These are phyloP conservation scores for Bradynema listronoti DNA, from an alignment of 1,140 invertebrate genomes.

Conservation along the genomic window DNA sequence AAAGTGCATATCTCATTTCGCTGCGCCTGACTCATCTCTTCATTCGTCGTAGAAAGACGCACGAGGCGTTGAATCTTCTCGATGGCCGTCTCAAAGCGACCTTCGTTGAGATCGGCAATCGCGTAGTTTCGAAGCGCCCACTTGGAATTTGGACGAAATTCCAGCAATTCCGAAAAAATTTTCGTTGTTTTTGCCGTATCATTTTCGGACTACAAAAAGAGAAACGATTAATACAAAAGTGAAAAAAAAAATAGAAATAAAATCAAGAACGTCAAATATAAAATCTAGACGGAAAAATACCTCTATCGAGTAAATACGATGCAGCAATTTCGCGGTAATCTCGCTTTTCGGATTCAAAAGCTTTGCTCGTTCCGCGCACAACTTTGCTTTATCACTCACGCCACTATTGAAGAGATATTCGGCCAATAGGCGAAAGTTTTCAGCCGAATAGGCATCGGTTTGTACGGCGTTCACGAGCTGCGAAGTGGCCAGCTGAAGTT, in stretches of 20 bases:
- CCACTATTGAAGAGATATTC: conserved; percentile 20
- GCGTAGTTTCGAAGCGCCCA: conserved; percentile 36
- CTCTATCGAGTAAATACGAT: conserved; percentile 8
- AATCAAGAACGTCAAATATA: not conserved
- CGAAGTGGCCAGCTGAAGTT: conserved; percentile 23
- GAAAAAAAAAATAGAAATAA: not conserved
- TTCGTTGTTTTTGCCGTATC: too few relatives aligned
- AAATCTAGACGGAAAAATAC: not conserved
- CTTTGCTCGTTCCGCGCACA: conserved; percentile 24
- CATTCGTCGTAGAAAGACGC: conserved; percentile 18
- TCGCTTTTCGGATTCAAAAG: conserved; percentile 19
- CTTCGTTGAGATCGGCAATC: conserved; percentile 25
- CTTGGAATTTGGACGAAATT: conserved; percentile 17
- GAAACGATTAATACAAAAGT: too few relatives aligned
- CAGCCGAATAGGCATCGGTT: conserved; percentile 9
- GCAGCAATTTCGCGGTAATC: conserved; percentile 15
- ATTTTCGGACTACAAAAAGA: too few relatives aligned
- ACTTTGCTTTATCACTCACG: conserved; percentile 23
- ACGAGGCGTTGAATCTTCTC: conserved; percentile 36
- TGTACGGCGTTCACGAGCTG: conserved; percentile 28
- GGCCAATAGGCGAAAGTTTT: conserved; percentile 17
- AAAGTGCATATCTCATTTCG: conserved; percentile 23
- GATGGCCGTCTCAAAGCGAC: conserved; percentile 27
- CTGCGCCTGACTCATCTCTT: not conserved
- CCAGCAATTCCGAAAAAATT: too few relatives aligned